Base-by-base conservation (phyloP, 2,113 vertebrate genomes). In the Myxocyprinus asiaticus region DNA sequence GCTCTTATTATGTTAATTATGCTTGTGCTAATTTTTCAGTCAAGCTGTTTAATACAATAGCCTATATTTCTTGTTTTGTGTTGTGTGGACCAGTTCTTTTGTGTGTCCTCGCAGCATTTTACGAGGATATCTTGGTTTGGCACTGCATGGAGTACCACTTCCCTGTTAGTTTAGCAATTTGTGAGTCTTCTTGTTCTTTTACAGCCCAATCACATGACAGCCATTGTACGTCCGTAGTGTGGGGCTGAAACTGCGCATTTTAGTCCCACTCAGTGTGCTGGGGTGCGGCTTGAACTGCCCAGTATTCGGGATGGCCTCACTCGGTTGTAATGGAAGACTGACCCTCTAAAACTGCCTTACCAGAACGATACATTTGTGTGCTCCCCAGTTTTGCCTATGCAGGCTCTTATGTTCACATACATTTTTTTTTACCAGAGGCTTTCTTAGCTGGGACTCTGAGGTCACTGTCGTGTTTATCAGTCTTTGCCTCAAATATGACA, bases 311-410 rank as follows among this genome's bases (percentile, higher is more conserved):
- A 53, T 71, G 67, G 51, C 59, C 42, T 61, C 63, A 10, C 70
- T 71, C 48, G 17, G 78, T 67, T 83, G 71, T 62, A 81, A 83
- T 85, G 84, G 84, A 85, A 85, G 84, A 85, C 84, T 81, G 78
- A 76, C 79, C 74, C 77, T 77, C 53, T 68, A 43, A 78, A 80
- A 62, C 43, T 5, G 45, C 50, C 48, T 7, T 43, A 43, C 50
- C 14, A 55, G 64, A 22, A 53, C 14, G 47, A 76, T 10, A 51
- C 59, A 12, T 48, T 55, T 33, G 22, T 33, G 22, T 3, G 1
- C 22, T 33, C 22, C 22, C 22, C 22, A 33, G 22, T 33, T 33
- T 33, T 55, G 77, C 53, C 22, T 61, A 48, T 53, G 33, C 10
- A 15, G 12, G 43, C 67, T 42, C 7, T 9, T n/a, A 14, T 62